Percentiles rank a stretch among this genome's conserved stretches.
Evolutionary conservation across 2,797 vertebrate species (phyloP).

Genomic region (Molothrus ater): DNA sequence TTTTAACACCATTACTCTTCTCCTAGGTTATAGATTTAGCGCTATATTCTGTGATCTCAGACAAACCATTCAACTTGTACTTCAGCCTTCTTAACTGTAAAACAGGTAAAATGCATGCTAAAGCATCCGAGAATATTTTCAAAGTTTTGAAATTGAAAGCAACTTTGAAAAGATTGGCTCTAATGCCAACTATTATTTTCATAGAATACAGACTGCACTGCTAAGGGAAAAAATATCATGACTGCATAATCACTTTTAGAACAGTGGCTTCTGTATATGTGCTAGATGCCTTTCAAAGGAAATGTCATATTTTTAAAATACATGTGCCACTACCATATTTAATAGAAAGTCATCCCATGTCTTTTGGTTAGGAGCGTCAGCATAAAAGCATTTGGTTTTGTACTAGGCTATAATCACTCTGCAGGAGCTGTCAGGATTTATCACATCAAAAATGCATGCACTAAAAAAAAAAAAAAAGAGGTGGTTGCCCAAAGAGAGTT

Average conservation of each 20-base stretch:
- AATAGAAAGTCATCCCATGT: not conserved
- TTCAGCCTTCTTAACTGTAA: not conserved
- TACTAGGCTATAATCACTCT: not conserved
- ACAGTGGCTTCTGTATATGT: not conserved
- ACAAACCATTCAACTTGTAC: not conserved
- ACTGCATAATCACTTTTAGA: not conserved
- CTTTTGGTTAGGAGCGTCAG: not conserved
- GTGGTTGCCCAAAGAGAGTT: not conserved
- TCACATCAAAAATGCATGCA: not conserved
- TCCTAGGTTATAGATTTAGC: not conserved
- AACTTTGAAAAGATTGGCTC: not conserved
- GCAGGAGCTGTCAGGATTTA: constrained; percentile 46
- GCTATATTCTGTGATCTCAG: not conserved
- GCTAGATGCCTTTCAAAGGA: not conserved
- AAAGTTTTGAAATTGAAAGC: not conserved
- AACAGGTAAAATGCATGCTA: not conserved
- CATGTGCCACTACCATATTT: not conserved
- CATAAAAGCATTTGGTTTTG: constrained; percentile 28
- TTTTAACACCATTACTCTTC: not conserved
- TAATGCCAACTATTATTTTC: not conserved
- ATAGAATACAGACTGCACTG: not conserved
- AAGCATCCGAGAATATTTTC: not conserved
- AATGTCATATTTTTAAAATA: not conserved
- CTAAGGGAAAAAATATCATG: not conserved
- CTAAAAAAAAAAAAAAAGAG: not conserved